These are phyloP conservation scores for Microplitis demolitor DNA, from an alignment of 1,140 invertebrate genomes.

Conservation along the genomic window DNA sequence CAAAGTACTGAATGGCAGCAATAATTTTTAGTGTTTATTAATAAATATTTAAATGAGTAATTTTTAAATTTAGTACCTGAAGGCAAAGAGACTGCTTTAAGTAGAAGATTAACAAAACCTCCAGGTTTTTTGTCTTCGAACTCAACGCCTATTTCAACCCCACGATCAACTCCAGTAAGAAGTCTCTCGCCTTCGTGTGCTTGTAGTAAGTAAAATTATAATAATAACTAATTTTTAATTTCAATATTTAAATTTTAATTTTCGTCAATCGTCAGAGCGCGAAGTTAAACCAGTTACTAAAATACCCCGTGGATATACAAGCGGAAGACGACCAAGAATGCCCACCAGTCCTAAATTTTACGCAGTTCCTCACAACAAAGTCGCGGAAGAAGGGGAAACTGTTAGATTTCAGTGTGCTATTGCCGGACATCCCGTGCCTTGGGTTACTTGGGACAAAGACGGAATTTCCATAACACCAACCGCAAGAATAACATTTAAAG, in stretches of 20 bases:
- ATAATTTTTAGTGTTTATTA: background rate
- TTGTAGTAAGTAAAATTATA: constrained; percentile 20
- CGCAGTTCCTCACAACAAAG: constrained; percentile 82
- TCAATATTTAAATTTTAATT: background rate
- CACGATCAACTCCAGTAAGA: constrained; percentile 71
- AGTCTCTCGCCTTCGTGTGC: constrained; percentile 66
- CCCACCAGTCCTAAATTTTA: constrained; percentile 77
- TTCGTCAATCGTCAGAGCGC: constrained; percentile 39
- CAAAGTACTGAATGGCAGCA: constrained; percentile 64
- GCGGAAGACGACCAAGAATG: constrained; percentile 46
- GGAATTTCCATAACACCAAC: constrained; percentile 68
- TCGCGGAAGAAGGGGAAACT: constrained; percentile 82
- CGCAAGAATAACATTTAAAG: constrained; percentile 70
- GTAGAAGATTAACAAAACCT: constrained; percentile 70
- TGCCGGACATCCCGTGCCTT: constrained; percentile 75
- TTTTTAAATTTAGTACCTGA: constrained; percentile 68
- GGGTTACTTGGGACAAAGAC: constrained; percentile 83
- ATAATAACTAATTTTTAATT: background rate
- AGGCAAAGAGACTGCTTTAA: constrained; percentile 77
- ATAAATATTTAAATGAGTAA: background rate
- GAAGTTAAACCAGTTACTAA: constrained; percentile 44
- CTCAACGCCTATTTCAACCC: constrained; percentile 76
- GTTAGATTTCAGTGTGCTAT: constrained; percentile 81
- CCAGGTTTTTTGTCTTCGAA: constrained; percentile 68
- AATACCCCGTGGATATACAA: constrained; percentile 35